These are phyloP conservation scores for Macroglossus sobrinus DNA, from an alignment of 2,113 vertebrate genomes.

Conservation along the genomic window DNA sequence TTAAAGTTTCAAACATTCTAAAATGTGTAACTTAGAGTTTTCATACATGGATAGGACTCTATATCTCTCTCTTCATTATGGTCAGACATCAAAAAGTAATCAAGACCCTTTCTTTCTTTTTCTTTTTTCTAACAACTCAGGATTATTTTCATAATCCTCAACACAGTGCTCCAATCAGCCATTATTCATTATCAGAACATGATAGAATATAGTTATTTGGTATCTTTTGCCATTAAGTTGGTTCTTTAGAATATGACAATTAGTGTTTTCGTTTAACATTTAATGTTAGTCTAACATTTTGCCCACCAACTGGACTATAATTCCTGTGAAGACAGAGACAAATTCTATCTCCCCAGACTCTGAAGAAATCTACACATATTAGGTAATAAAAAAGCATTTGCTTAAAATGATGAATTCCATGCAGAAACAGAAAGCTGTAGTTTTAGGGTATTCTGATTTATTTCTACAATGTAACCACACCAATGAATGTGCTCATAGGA, in stretches of 20 bases:
- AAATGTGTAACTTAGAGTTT: not conserved
- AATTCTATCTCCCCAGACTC: not conserved
- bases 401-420: not conserved
- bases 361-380: not conserved
- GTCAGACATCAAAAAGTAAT: not conserved
- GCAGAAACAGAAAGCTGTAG: not conserved
- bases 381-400: not conserved
- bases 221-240: not conserved
- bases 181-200: not conserved
- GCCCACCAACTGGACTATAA: not conserved
- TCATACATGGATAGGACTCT: not conserved
- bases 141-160: not conserved
- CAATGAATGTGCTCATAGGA: not conserved
- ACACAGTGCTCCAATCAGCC: not conserved
- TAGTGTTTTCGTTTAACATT: not conserved
- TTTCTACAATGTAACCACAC: not conserved
- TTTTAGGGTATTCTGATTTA: not conserved
- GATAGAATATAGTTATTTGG: not conserved
- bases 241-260: not conserved
- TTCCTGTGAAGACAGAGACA: not conserved
- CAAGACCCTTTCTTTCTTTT: not conserved
- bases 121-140: not conserved
- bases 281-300: not conserved
- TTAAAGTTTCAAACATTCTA: not conserved
- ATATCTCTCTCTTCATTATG: not conserved